Percentiles rank a stretch among this genome's conserved stretches.
Conservation (phyloP, 2,797 vertebrate genomes). For the Astyanax mexicanus region DNA sequence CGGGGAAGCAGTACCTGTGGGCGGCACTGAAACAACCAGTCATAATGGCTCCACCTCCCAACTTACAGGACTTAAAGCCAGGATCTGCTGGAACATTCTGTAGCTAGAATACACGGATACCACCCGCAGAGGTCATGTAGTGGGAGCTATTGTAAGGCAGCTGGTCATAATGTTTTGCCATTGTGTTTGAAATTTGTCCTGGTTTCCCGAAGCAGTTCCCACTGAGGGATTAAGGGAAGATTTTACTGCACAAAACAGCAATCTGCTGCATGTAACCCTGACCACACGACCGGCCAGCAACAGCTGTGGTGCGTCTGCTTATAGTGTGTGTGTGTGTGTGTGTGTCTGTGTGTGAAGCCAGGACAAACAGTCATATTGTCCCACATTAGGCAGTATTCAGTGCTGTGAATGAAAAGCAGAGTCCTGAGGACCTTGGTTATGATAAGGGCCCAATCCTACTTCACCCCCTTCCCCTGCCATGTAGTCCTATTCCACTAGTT, state of each 20-base stretch:
- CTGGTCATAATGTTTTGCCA: background rate
- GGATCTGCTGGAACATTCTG: no score
- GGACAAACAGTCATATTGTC: slow-evolving; percentile 18
- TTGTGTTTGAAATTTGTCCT: slow-evolving; percentile 55
- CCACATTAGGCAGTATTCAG: background rate
- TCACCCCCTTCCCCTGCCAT: no score
- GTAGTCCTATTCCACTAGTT: no score
- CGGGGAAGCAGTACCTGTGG: no score
- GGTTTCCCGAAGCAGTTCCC: slow-evolving; percentile 71
- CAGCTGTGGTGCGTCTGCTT: slow-evolving; percentile 66
- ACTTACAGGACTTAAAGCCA: no score
- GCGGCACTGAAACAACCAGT: no score
- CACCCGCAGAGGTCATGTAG: no score
- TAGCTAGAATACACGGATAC: no score
- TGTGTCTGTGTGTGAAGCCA: slow-evolving; percentile 59
- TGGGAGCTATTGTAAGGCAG: background rate
- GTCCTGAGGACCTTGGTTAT: no score
- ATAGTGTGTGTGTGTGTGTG: slow-evolving; percentile 7
- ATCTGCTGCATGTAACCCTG: slow-evolving; percentile 65
- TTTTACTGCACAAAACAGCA: slow-evolving; percentile 72
- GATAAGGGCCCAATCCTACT: no score
- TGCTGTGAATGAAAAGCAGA: background rate
- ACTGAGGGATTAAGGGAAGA: slow-evolving; percentile 75
- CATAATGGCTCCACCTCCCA: no score
- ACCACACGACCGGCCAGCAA: slow-evolving; percentile 46